A percentile compares a stretch with the other conserved stretches of the same genome.
These are phyloP conservation scores for Centropristis striata DNA, from an alignment of 2,113 vertebrate species.

Conservation along the genomic window DNA sequence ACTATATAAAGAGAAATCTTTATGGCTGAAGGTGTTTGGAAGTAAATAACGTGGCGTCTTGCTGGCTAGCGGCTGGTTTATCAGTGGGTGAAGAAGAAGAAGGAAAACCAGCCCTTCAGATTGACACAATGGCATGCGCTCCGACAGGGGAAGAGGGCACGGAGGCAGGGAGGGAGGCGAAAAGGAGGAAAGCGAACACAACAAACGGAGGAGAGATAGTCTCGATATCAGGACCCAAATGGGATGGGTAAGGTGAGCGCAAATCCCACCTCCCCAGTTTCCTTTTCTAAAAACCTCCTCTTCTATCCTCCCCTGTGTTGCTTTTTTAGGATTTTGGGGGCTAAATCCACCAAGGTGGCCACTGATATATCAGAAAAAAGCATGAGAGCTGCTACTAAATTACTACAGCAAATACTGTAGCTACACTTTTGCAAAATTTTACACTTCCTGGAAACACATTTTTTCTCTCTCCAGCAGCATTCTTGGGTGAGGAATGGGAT, in stretches of 20 bases:
- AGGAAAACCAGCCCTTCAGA: constrained; percentile 79
- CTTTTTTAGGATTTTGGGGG: constrained; percentile 54
- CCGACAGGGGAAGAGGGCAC: constrained; percentile 74
- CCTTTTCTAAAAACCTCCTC: constrained; percentile 56
- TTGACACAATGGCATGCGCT: constrained; percentile 78
- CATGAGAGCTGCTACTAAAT: constrained; percentile 58
- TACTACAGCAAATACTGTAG: constrained; percentile 43
- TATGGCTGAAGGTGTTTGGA: constrained; percentile 73
- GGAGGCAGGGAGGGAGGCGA: constrained; percentile 58
- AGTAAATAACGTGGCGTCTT: constrained; percentile 77
- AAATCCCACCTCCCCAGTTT: constrained; percentile 76
- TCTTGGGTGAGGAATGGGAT: constrained; percentile 69
- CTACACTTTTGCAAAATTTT: constrained; percentile 49
- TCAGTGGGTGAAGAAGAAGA: constrained; percentile 72
- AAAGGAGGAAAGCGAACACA: constrained; percentile 67
- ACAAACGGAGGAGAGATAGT: constrained; percentile 80
- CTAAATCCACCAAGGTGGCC: constrained; percentile 53
- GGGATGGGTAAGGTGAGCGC: constrained; percentile 75
- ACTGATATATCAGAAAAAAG: constrained; percentile 60
- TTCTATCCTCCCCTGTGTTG: constrained; percentile 53
- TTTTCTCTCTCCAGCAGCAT: constrained; percentile 10
- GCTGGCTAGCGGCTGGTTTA: constrained; percentile 71
- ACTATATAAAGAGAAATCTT: constrained; percentile 63
- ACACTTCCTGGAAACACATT: constrained; percentile 37
- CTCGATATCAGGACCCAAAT: constrained; percentile 80